Evolutionary conservation across 37 sponge, comb jelly and placozoan species (phyloP), one percentile per base, ranked within the genome.

Genomic region (Spongia lamella): DNA sequence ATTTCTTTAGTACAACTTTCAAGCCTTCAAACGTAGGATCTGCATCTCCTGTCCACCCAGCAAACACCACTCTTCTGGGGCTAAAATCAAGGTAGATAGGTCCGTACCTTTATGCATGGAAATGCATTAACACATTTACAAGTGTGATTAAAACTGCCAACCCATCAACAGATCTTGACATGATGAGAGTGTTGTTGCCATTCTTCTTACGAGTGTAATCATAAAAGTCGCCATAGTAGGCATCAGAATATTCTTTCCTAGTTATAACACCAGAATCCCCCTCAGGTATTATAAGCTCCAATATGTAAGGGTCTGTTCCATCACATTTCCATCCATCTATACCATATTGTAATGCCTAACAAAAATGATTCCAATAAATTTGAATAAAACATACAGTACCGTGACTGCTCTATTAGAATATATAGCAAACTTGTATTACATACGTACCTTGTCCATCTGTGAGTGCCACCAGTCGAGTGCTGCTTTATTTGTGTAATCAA

Each of bases 321-420:
- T 91, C 92, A 79, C 92, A 91, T 64, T 91, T 91, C 92, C 92
- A 91, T 6, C 92, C 92, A 75, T 91, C 92, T 38, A 91, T 86
- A 30, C 78, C 88, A 39, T 66, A 43, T 7, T 38, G 25, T 6
- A 91, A 59, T 9, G 60, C 91, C 91, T 90, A 40, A 14, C 25
- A 29, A 3, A 21, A 37, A 34, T 26, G 21, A 22, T n/a, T 11
- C 53, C 26, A 11, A 56, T 55, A 38, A 78, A 29, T 24, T 9
- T 15, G 53, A 15, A 21, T n/a, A 36, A 49, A 38, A 40, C 9
- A 24, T 9, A 19, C 49, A 27, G n/a, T 15, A 15, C 25, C 17
- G 15, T 55, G 30, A 3, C 2, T 54, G 52, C 7, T 19, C 2
- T 72, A 19, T 21, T n/a, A n/a, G n/a, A 15, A 40, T 33, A 56